phyloP scores from a whole-genome alignment of 2,888 invertebrate genomes.

The Athetis lepigone region DNA sequence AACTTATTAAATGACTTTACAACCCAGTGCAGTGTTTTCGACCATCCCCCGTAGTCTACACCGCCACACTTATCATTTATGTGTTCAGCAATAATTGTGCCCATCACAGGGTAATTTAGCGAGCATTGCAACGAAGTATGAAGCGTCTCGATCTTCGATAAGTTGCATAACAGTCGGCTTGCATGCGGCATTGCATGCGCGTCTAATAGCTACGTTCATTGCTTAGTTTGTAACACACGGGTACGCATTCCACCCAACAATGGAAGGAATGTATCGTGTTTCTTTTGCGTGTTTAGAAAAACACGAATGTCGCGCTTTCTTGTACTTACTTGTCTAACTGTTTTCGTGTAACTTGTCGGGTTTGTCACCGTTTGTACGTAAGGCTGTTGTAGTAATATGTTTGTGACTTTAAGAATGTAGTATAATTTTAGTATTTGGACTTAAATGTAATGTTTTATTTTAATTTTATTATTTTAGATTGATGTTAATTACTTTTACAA shows the following conservation, averaged over 20 bases:
- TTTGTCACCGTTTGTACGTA: conserved; percentile 33
- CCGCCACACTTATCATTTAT: conserved; percentile 54
- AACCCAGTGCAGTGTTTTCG: too few relatives aligned
- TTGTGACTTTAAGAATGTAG: conserved; percentile 41
- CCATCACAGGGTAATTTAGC: conserved; percentile 71
- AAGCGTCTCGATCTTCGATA: conserved; percentile 79
- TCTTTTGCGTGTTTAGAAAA: conserved; percentile 54
- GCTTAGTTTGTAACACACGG: conserved; percentile 66
- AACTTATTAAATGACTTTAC: too few relatives aligned
- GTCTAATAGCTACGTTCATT: conserved; percentile 76
- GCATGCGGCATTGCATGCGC: conserved; percentile 82
- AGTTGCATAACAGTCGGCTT: conserved; percentile 74
- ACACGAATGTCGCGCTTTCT: conserved; percentile 51
- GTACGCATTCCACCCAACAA: conserved; percentile 31
- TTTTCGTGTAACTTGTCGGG: conserved; percentile 46
- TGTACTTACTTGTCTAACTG: too few relatives aligned
- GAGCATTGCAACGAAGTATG: conserved; percentile 65
- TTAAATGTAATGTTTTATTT: conserved; percentile 16
- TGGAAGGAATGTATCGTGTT: conserved; percentile 47
- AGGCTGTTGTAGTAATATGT: conserved; percentile 32
- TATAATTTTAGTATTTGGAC: conserved; percentile 20
- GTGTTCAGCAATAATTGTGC: conserved; percentile 61
- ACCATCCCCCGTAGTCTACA: too few relatives aligned
- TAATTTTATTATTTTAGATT: conserved; percentile 15
- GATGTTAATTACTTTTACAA: conserved; percentile 34